Percentiles rank a stretch among this genome's conserved stretches.
Conservation (phyloP, 2,888 invertebrate species). For the Eugnorisma glareosa region DNA sequence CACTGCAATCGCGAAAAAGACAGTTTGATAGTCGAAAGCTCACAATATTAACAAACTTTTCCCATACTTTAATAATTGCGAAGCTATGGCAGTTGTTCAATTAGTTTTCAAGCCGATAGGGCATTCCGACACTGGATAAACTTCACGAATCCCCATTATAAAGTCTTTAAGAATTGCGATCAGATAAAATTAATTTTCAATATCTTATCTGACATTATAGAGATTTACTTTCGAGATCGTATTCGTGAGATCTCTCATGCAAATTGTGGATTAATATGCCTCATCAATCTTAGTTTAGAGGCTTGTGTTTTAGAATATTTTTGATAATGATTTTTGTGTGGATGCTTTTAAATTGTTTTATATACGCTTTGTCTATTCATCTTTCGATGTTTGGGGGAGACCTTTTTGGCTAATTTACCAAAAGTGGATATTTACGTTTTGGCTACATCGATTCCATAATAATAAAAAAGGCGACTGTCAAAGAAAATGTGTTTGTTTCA, state of each 20-base stretch:
- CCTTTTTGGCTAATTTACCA: background rate
- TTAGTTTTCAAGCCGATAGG: slow-evolving; percentile 73
- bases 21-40: slow-evolving; percentile 63
- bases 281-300: slow-evolving; percentile 60
- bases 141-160: slow-evolving; percentile 76
- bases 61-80: slow-evolving; percentile 71
- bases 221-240: slow-evolving; percentile 69
- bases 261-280: slow-evolving; percentile 67
- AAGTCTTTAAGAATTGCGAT: slow-evolving; percentile 76
- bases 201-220: slow-evolving; percentile 76
- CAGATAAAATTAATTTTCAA: slow-evolving; percentile 82
- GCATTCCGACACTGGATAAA: slow-evolving; percentile 70
- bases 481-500: background rate
- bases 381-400: background rate
- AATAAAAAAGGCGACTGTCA: background rate
- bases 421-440: background rate
- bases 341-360: background rate
- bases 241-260: slow-evolving; percentile 63
- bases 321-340: slow-evolving; percentile 6
- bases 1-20: slow-evolving; percentile 55
- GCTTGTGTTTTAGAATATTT: slow-evolving; percentile 36
- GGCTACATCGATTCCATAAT: background rate
- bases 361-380: background rate
- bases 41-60: slow-evolving; percentile 68
- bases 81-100: slow-evolving; percentile 75